Percentiles rank a stretch among this genome's conserved stretches.
Conservation (phyloP, 2,797 vertebrate species). For the Adelosebastes latens region DNA sequence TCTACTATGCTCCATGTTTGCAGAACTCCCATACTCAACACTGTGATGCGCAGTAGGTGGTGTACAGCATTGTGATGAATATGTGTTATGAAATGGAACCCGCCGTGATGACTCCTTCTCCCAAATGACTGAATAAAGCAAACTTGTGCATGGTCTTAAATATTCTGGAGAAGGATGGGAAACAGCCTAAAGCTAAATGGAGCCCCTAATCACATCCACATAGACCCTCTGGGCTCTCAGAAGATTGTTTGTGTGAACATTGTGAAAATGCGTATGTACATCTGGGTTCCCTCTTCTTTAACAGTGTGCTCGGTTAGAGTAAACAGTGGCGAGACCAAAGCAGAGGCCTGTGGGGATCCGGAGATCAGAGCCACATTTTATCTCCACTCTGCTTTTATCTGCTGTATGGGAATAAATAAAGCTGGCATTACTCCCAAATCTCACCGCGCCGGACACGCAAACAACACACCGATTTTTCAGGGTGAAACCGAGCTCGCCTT, state of each 20-base stretch:
- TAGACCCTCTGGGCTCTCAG: not conserved
- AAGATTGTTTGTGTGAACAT: slow-evolving; percentile 1
- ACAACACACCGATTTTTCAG: not conserved
- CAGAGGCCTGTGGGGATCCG: slow-evolving; percentile 29
- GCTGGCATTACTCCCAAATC: not conserved
- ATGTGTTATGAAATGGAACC: not conserved
- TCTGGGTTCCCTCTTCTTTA: not conserved
- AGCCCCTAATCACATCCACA: not conserved
- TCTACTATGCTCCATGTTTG: not conserved
- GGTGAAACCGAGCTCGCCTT: not conserved
- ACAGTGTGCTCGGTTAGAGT: not conserved
- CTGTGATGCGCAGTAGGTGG: not conserved
- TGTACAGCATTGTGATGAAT: not conserved
- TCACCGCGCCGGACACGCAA: not conserved
- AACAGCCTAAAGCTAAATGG: not conserved
- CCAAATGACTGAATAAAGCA: not conserved
- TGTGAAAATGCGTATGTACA: not conserved
- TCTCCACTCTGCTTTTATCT: slow-evolving; percentile 39
- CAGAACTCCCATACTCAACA: not conserved
- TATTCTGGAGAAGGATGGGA: not conserved
- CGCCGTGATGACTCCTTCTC: not conserved
- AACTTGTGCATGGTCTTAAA: not conserved
- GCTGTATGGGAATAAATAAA: slow-evolving; percentile 29
- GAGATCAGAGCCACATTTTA: slow-evolving; percentile 8
- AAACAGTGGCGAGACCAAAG: slow-evolving; percentile 38